These are phyloP conservation scores for Amphiura filiformis DNA, from an alignment of 35 echinoderm and acorn worm species.

Conservation along the genomic window DNA sequence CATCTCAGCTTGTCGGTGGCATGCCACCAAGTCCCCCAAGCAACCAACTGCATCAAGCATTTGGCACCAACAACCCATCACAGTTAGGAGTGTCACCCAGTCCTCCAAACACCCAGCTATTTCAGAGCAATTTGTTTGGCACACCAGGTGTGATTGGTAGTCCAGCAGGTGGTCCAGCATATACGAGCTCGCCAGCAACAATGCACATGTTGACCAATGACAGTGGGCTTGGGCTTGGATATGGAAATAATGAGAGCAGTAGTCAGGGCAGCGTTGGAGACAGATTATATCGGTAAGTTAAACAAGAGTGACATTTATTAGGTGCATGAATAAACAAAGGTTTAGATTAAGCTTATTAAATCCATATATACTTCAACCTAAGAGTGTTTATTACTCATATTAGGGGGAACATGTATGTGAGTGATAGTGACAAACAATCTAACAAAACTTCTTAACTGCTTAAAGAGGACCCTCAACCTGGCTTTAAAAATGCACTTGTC, in stretches of 20 bases:
- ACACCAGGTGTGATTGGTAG: background rate
- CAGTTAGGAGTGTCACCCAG: background rate
- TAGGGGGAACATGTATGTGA: background rate
- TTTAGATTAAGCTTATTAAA: background rate
- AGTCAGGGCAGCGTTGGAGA: background rate
- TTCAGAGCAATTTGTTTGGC: background rate
- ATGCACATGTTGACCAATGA: conserved; percentile 7
- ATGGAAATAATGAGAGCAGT: background rate
- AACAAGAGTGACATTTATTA: background rate
- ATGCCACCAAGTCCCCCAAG: background rate
- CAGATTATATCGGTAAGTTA: background rate
- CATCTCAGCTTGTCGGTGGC: background rate
- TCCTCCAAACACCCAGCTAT: background rate
- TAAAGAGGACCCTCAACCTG: background rate
- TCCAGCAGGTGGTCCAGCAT: background rate
- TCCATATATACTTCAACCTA: background rate
- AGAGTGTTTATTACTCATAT: background rate
- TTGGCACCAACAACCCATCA: background rate
- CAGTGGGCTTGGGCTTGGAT: background rate
- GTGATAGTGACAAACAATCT: background rate
- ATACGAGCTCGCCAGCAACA: background rate
- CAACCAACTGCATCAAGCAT: background rate
- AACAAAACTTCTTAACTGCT: background rate
- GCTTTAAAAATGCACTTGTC: background rate
- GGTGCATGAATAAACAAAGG: background rate